Base-by-base conservation (phyloP, 2,888 invertebrate species). In the Andrena flavipes region DNA sequence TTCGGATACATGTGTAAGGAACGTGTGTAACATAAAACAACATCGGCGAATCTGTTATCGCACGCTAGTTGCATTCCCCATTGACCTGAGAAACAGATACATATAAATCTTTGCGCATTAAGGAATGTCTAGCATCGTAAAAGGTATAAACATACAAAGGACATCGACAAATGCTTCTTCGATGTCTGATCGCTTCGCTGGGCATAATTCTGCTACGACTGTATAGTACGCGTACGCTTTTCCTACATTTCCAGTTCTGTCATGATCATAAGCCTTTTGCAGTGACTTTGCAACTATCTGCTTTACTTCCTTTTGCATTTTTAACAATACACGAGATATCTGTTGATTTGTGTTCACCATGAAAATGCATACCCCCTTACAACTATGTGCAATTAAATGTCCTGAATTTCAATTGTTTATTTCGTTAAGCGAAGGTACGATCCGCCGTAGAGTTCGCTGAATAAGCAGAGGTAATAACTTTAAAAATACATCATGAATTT, bases 141-240 rank as follows among this genome's bases (percentile, higher is more conserved):
- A 29, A 64, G 35, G 63, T 29, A 54, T 42, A 69, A 68, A 86
- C 82, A 49, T 86, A 91, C 91, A 91, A 67, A 92, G 82, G 51
- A 91, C 88, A 72, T 90, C 85, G 7, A 90, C 91, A 64, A 91
- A 91, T 60, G 86, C 86, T 80, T 92, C 84, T 80, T 92, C 90
- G 33, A 92, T 87, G 72, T 91, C 89, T 49, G 75, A 20, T 68
- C 91, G 80, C 73, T 84, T 90, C 33, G 76, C 42, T 33, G 91
- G 89, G 33, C 89, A 90, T 56, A 91, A 74, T 81, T 91, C 91
- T 20, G 89, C 88, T 63, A 91, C 91, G 51, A 88, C 88, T 0
- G 89, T 91, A 42, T 92, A 92, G 89, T 90, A 90, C 59, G 91
- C 91, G 80, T 91, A 92, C n/a, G 91, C 91, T 75, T 89, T 87